Conservation (phyloP, 2,888 invertebrate genomes). For the Agrypnus murinus region DNA sequence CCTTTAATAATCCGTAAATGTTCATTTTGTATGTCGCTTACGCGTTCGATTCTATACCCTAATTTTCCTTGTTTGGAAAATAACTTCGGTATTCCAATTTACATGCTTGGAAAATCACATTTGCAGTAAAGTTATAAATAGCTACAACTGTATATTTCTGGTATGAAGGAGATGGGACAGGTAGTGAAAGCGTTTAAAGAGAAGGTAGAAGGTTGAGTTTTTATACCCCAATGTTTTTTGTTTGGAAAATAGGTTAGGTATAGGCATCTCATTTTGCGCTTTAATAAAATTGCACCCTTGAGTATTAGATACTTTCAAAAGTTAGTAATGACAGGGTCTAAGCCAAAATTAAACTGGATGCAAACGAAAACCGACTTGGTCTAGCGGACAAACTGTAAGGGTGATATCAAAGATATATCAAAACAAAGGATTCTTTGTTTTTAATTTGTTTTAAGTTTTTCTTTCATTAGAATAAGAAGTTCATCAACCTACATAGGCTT, state of each 20-base stretch:
- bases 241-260: slow-evolving; percentile 14
- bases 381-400: background rate
- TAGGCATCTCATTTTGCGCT: slow-evolving; percentile 17
- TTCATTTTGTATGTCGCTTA: slow-evolving; percentile 28
- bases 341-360: slow-evolving; percentile 20
- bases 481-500: no score
- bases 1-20: slow-evolving; percentile 46
- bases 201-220: background rate
- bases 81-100: background rate
- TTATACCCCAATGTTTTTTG: slow-evolving; percentile 5
- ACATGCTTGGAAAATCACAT: background rate
- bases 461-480: no score
- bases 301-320: slow-evolving; percentile 24
- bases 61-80: slow-evolving; percentile 17
- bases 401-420: no score
- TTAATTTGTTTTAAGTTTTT: no score
- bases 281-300: slow-evolving; percentile 22
- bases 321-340: slow-evolving; percentile 26
- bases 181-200: slow-evolving; percentile 1
- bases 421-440: no score
- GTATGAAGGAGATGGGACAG: background rate
- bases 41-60: slow-evolving; percentile 22
- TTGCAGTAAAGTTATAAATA: background rate
- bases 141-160: background rate
- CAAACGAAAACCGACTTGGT: slow-evolving; percentile 1